Evolutionary conservation across 2,113 vertebrate species (phyloP), one percentile per base, ranked within the genome.

Genomic region (Pyrgilauda ruficollis): DNA sequence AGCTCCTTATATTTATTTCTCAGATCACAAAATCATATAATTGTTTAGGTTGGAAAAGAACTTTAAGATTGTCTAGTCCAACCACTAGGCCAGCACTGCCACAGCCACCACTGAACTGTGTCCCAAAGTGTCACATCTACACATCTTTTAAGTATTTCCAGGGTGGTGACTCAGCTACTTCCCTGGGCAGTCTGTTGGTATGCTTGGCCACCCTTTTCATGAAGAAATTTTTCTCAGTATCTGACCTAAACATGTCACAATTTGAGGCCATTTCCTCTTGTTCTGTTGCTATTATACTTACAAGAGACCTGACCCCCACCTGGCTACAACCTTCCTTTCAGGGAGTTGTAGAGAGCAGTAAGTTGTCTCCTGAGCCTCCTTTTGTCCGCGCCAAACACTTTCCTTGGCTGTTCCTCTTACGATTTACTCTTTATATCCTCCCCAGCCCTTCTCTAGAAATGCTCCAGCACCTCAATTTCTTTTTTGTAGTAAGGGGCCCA

Each of bases 281-380:
- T 76, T 47, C 31, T 24, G 11, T 77, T 70, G 35, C 26, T 77
- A 63, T 84, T 20, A 16, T 63, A 33, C 10, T 37, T 43, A 70
- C 12, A 70, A 70, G 18, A 56, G 35, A 14, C 18, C 6, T 0
- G 1, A 55, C 3, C 3, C 35, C 18, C 0, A 0, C 12, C 3
- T 27, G 14, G 17, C 31, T 77, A 33, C 31, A 77, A 16, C 15
- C 22, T 49, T 49, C 8, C 26, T 50, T 70, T 70, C 49, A 56
- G 43, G 31, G 16, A 20, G 2, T 20, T 84, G 30, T 33, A 37
- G 41, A 39, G 28, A 49, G 15, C 3, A 4, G 19, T 28, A 24
- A 69, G 15, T 21, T 43, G 22, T 49, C 22, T 15, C 17, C 35
- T 53, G 26, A 62, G 8, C 30, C 41, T 53, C 30, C 21, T 69